Base-by-base conservation (phyloP, 2,113 vertebrate species). In the Zosterops lateralis region DNA sequence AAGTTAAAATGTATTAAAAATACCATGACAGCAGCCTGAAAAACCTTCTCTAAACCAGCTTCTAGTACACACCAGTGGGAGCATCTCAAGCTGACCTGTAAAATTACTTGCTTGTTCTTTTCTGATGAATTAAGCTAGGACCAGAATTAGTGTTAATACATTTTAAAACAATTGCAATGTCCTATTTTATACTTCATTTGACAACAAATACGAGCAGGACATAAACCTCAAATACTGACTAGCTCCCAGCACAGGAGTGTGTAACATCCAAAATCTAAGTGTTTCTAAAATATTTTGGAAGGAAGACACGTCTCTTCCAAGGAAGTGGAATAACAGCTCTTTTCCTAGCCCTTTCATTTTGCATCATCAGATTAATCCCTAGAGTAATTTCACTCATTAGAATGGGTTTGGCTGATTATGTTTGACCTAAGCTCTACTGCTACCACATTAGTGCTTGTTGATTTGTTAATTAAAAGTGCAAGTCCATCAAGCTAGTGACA, bases 381-480 rank as follows among this genome's bases (percentile, higher is more conserved):
- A 42, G 51, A 78, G 89, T 50, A 71, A 91, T 62, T 96, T 68
- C 60, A 74, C 47, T 90, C 81, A 79, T 92, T 96, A 92, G 82
- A 84, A 68, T 3, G 4, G 50, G 60, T 86, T 87, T 89, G 53
- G 42, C 60, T 80, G 81, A 92, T 61, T 84, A 85, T 3, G 4
- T 58, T 84, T 89, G 70, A 93, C 70, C 45, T 91, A 32, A 93
- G 29, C 32, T 51, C 57, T 71, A 71, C 54, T 58, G 70, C 47
- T 57, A 73, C 28, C 54, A 87, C 32, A 70, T 32, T 14, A 79
- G 22, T 15, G 19, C 62, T 82, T 93, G 75, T 81, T 53, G 62
- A 90, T 92, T 94, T 80, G n/a, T 78, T 95, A 97, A 96, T 96
- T 94, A 94, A 95, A 97, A 96, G 87, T 79, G 22, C 57, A 84